Evolutionary conservation across 2,888 invertebrate genomes (phyloP).

Genomic region (Polietes domitor): DNA sequence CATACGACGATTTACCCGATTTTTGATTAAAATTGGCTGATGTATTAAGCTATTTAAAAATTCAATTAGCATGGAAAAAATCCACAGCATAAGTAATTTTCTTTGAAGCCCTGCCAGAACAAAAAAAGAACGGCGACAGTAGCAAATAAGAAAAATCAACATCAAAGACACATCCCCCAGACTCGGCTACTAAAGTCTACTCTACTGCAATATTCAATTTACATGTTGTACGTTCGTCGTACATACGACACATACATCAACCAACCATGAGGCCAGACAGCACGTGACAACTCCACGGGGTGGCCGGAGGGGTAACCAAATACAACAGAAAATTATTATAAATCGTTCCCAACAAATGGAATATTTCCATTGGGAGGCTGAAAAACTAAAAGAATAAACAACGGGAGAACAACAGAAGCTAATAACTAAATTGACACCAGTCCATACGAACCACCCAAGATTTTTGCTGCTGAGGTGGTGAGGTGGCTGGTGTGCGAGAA

Average conservation of each 20-base stretch:
- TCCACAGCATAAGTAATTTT: neutral
- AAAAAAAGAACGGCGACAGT: neutral
- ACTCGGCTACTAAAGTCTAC: neutral
- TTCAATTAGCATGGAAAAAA: slow-evolving; percentile 21
- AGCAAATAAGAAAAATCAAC: neutral
- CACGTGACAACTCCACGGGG: slow-evolving; percentile 33
- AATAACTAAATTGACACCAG: slow-evolving; percentile 10
- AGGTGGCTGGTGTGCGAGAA: neutral
- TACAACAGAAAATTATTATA: slow-evolving; percentile 7
- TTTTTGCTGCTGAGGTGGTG: neutral
- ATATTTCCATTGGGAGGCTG: slow-evolving; percentile 8
- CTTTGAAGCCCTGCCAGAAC: neutral
- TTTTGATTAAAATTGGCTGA: slow-evolving; percentile 6
- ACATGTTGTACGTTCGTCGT: no score
- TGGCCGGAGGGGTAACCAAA: neutral
- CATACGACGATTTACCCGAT: no score
- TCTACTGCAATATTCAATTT: neutral
- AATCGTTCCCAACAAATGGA: neutral
- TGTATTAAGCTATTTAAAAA: slow-evolving; percentile 14
- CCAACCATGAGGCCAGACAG: slow-evolving; percentile 3
- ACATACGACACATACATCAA: neutral
- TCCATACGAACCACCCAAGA: neutral
- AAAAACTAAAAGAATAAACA: neutral
- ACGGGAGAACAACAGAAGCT: neutral
- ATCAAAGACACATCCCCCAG: slow-evolving; percentile 25